These are phyloP conservation scores for Hystrix brachyura DNA, from an alignment of 2,113 vertebrate species.

Conservation along the genomic window DNA sequence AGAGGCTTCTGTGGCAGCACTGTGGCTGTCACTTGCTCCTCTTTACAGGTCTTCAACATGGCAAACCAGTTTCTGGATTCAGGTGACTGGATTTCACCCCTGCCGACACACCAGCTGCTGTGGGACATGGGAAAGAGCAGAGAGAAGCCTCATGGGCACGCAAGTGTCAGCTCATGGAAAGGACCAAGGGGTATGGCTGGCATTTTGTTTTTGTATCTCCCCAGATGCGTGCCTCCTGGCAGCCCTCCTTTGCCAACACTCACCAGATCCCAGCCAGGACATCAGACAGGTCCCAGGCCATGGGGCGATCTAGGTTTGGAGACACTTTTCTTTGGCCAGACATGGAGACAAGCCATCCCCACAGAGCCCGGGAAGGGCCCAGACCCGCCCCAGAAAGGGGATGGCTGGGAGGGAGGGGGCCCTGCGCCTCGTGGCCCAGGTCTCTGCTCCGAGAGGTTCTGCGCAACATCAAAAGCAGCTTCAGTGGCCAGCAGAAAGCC, in stretches of 20 bases:
- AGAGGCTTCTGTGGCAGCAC: neutral
- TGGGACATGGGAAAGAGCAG: neutral
- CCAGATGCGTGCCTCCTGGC: neutral
- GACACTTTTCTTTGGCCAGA: neutral
- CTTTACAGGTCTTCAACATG: neutral
- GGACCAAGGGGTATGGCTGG: neutral
- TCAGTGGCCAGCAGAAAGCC: neutral
- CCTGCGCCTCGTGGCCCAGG: neutral
- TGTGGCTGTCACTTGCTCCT: neutral
- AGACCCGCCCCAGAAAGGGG: no score
- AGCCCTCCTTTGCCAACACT: neutral
- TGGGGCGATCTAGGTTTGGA: neutral
- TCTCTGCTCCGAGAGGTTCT: neutral
- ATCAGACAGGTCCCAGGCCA: neutral
- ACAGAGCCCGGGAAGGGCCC: accelerated
- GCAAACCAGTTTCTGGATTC: neutral
- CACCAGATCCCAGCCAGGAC: neutral
- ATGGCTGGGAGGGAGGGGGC: neutral
- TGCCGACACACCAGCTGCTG: neutral
- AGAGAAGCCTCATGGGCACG: neutral
- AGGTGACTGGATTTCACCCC: neutral
- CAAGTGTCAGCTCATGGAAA: neutral
- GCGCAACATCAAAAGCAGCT: neutral
- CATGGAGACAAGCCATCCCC: neutral
- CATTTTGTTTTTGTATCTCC: neutral